Evolutionary conservation across 1,140 invertebrate species (phyloP), one percentile per base, ranked within the genome.

Genomic region (Saccostrea echinata): DNA sequence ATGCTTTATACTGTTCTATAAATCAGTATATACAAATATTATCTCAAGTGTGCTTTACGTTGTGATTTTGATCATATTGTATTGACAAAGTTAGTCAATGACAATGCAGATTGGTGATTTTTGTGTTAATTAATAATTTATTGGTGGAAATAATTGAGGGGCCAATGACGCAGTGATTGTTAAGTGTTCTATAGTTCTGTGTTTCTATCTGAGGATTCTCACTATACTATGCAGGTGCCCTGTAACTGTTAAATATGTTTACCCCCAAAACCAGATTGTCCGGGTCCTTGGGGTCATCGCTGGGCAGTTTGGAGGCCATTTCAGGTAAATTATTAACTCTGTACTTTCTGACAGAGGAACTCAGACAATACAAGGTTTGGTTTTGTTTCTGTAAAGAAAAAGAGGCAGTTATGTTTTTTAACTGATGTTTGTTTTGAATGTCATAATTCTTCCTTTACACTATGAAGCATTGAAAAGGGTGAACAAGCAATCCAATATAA

Each of bases 261-360:
- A 16, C 68, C 27, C 16, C 68, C 3, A 76, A 33, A 76, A 16
- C 68, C 27, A 12, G 68, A 16, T 33, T 76, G 24, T 76, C 68
- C 3, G 30, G 30, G 11, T 76, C 68, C 27, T 12, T 76, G 12
- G 27, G 68, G 30, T 76, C 68, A 12, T 71, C 64, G 9, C 3
- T 82, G 27, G 55, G 85, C 21, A 64, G 76, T 53, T 51, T 86
- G 33, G 85, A 86, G 71, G 24, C 76, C n/a, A 86, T 86, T 6
- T 27, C 53, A 61, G 85, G 85, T 86, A 86, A 35, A 55, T 57
- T 82, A n/a, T 30, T 6, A 43, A 6, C n/a, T n/a, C n/a, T n/a
- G n/a, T n/a, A n/a, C n/a, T n/a, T n/a, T n/a, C n/a, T n/a, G n/a
- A n/a, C n/a, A n/a, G n/a, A n/a, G n/a, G n/a, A n/a, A n/a, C n/a